A percentile compares a stretch with the other conserved stretches of the same genome.
phyloP scores from a whole-genome alignment of 2,888 invertebrate species.

The Anoplius nigerrimus region DNA sequence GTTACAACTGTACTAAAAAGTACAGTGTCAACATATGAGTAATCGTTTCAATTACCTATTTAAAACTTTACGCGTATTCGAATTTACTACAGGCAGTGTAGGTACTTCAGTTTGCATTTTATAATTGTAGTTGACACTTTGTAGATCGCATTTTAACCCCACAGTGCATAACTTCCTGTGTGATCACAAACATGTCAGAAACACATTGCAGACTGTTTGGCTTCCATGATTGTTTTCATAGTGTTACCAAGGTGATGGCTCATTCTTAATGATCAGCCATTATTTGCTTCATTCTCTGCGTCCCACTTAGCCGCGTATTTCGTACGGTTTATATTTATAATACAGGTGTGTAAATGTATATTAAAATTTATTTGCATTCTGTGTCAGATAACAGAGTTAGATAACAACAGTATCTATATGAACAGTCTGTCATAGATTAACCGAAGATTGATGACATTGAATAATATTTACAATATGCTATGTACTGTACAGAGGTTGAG shows the following conservation, averaged over 20 bases:
- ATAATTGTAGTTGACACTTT: constrained; percentile 36
- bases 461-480: too few relatives aligned
- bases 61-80: constrained; percentile 59
- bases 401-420: too few relatives aligned
- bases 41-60: constrained; percentile 60
- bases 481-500: too few relatives aligned
- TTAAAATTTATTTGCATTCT: too few relatives aligned
- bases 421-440: too few relatives aligned
- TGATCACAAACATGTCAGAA: constrained; percentile 37
- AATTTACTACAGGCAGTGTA: constrained; percentile 67
- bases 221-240: constrained; percentile 67
- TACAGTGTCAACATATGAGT: too few relatives aligned
- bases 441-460: too few relatives aligned
- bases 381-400: too few relatives aligned
- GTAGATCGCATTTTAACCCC: constrained; percentile 40
- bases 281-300: too few relatives aligned
- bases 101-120: constrained; percentile 73
- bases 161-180: constrained; percentile 20
- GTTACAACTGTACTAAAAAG: constrained; percentile 10
- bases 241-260: constrained; percentile 62
- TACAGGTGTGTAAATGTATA: too few relatives aligned
- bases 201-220: constrained; percentile 54
- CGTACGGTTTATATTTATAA: too few relatives aligned
- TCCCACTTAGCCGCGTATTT: too few relatives aligned
- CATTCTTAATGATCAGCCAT: not conserved